Evolutionary conservation across 2,113 vertebrate species (phyloP), one percentile per base, ranked within the genome.

Genomic region (Syngnathus typhle): DNA sequence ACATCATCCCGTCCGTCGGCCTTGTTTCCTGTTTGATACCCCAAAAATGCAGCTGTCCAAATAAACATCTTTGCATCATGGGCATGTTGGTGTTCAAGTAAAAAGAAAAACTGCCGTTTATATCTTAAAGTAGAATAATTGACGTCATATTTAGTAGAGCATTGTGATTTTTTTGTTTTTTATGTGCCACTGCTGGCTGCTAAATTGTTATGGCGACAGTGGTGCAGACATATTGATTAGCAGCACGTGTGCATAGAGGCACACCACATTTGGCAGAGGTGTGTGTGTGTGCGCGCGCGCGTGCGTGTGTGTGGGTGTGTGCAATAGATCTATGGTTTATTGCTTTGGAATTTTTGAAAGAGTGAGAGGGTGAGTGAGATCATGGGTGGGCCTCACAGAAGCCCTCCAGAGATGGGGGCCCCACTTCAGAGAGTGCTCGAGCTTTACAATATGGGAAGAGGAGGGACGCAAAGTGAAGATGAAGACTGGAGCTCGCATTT

Each of bases 311-410:
- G 32, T 23, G 68, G 64, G 51, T 21, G 51, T 76, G 60, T 43
- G 44, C 0, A 49, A 64, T 44, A 18, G 36, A 46, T 73, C 10
- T 10, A 43, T 54, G 51, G 72, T 82, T 82, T 83, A 81, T 75
- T 73, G 66, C 65, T 65, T 62, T 58, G 60, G 70, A 74, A 71
- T 85, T 86, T 83, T 77, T 64, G 74, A 77, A 82, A 67, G 65
- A 32, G 58, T 36, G 69, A 67, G 63, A 71, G 80, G 64, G 69
- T 65, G 54, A 72, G 71, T 65, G 58, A 62, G 77, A 78, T 77
- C 80, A 84, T 76, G 81, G 87, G 79, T 83, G 80, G 84, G 84
- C 79, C 75, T 75, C 68, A 70, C 65, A 74, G 74, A 81, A 67
- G 82, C 62, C 74, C 78, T 74, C 82, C 66, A 64, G 69, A 75